These are phyloP conservation scores for Acrocephalus arundinaceus DNA, from an alignment of 2,113 vertebrate genomes.

Conservation along the genomic window DNA sequence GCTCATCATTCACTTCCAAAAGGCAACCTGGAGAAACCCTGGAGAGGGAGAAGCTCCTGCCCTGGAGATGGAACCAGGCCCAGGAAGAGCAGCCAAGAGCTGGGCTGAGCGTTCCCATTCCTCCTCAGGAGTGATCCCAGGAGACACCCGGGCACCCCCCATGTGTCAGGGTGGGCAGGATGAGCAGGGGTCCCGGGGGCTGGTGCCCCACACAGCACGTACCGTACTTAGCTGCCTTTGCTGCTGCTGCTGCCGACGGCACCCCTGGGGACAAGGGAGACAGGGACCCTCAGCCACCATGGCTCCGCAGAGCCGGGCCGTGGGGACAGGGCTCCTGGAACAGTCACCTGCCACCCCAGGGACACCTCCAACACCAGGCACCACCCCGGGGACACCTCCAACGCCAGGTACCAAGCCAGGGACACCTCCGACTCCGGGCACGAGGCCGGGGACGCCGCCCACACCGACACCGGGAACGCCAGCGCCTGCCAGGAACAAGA, in stretches of 20 bases:
- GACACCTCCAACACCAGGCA: not conserved
- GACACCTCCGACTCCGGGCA: not conserved
- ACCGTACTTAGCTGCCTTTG: conserved; percentile 66
- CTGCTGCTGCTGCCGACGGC: conserved; percentile 24
- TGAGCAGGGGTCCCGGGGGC: not conserved
- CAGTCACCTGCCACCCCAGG: conserved; percentile 40
- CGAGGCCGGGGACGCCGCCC: not conserved
- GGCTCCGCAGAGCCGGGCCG: fast-evolving
- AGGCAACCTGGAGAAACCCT: no score
- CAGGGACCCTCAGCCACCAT: not conserved
- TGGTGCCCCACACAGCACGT: fast-evolving
- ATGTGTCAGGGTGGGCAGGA: not conserved
- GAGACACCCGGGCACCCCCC: no score
- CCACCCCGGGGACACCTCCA: not conserved
- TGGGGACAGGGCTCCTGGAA: not conserved
- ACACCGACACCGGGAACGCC: not conserved
- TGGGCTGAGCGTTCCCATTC: no score
- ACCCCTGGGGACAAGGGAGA: conserved; percentile 24
- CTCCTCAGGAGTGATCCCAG: no score
- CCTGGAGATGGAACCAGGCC: no score
- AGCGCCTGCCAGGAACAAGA: not conserved
- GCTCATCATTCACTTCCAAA: no score
- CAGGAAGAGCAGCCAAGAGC: no score
- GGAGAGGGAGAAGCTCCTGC: no score
- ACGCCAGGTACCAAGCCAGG: not conserved